Conservation (phyloP, 1,140 invertebrate genomes). For the Scylla paramamosain region DNA sequence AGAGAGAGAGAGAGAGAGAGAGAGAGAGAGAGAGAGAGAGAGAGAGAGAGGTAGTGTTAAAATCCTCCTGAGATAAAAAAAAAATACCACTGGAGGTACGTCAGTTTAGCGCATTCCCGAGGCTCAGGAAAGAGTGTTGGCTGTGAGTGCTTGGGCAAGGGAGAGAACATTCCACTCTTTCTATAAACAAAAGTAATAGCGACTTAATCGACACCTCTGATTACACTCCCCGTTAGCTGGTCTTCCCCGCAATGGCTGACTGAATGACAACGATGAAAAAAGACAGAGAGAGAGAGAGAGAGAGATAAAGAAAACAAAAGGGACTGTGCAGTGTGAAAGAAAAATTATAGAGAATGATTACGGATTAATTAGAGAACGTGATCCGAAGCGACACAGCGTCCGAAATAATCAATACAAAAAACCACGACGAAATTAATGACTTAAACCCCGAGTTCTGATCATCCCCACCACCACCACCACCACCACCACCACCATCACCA, state of each 20-base stretch:
- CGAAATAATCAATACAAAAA: not conserved
- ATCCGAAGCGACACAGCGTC: not conserved
- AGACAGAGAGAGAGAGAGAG: not conserved
- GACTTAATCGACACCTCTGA: no score
- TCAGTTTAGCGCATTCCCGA: no score
- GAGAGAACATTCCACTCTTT: no score
- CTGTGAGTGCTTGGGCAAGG: no score
- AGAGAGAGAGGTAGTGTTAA: not conserved
- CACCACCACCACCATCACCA: not conserved
- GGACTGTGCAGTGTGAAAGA: not conserved
- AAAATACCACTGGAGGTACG: no score
- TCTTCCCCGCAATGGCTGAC: no score
- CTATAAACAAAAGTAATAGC: no score
- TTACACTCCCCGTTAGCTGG: no score
- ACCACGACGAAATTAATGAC: not conserved
- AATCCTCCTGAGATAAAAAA: no score
- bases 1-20: not conserved
- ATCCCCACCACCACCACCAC: not conserved
- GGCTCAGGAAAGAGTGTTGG: no score
- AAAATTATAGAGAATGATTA: not conserved
- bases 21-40: not conserved
- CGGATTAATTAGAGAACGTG: not conserved
- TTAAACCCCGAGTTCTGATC: not conserved
- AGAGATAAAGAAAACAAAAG: not conserved
- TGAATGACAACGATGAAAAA: no score